A percentile compares a stretch with the other conserved stretches of the same genome.
These are phyloP conservation scores for Myotis planiceps DNA, from an alignment of 2,797 vertebrate species.

Conservation along the genomic window DNA sequence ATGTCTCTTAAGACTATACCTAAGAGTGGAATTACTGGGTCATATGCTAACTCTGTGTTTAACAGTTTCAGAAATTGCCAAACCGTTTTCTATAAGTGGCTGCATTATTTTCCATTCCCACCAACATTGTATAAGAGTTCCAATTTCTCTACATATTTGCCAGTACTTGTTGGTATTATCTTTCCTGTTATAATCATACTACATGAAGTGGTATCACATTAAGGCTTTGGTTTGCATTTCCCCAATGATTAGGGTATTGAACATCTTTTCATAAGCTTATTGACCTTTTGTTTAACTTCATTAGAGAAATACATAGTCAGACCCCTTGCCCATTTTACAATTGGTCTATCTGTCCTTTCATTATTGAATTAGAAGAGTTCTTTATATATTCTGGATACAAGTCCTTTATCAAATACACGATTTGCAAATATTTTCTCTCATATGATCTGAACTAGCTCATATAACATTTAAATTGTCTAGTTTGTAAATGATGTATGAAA, in stretches of 20 bases:
- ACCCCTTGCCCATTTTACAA: not conserved
- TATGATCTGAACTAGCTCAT: not conserved
- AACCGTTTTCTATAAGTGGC: not conserved
- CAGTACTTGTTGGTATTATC: slow-evolving; percentile 1
- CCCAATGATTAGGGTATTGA: not conserved
- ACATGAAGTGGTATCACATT: slow-evolving; percentile 7
- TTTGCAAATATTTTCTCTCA: not conserved
- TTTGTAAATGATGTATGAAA: not conserved
- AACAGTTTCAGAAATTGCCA: not conserved
- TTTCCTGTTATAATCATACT: not conserved
- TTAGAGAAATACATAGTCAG: not conserved
- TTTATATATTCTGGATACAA: not conserved
- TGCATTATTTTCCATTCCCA: not conserved
- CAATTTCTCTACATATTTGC: not conserved
- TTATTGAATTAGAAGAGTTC: not conserved
- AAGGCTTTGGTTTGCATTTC: not conserved
- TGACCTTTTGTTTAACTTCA: not conserved
- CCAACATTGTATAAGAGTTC: not conserved
- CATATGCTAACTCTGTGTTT: not conserved
- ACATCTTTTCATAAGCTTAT: not conserved
- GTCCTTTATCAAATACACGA: not conserved
- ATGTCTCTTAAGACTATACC: not conserved
- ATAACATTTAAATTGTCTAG: not conserved
- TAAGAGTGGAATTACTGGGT: not conserved
- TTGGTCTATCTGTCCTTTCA: not conserved